Base-by-base conservation (phyloP, 2,888 invertebrate species). In the Cordylochernes scorpioides region DNA sequence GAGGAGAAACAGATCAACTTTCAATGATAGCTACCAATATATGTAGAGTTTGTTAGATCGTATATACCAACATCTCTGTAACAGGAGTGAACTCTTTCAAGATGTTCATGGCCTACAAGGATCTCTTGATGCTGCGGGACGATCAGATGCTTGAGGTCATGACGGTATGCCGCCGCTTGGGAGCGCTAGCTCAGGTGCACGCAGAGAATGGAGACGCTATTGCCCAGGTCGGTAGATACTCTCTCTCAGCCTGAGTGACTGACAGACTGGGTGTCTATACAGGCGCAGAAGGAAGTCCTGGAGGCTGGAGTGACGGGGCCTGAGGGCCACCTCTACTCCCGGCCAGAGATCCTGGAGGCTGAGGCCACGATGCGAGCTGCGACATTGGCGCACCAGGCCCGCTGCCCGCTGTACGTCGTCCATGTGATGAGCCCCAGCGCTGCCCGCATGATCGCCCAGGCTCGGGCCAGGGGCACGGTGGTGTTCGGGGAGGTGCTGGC, bases 151-250 rank as follows among this genome's bases (percentile, higher is more conserved):
- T 80, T 47, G 67, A 71, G 43, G 68, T 70, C 3, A 75, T 94
- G 48, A 73, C 77, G 44, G 59, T 66, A 9, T 82, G 86, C 51
- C 67, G 68, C 42, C 65, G 71, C 35, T 51, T 94, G 19, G 78
- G 77, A 30, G 88, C 80, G 5, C 51, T 97, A 27, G 78, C 88
- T 3, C 67, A 66, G 61, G 84, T 97, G 0, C 97, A 97, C 56
- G 94, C 94, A 0, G 97, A 97, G 56, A 97, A 97, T 53, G 97
- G 94, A 0, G 66, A 74, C 48, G 67, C 91, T 25, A 80, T 97
- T 46, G 71, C 68, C 3, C 73, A 80, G 53, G 60, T 65, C n/a
- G n/a, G n/a, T n/a, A n/a, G n/a, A n/a, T n/a, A n/a, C n/a, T n/a
- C n/a, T n/a, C n/a, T n/a, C n/a, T n/a, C n/a, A n/a, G n/a, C n/a